phyloP scores from a whole-genome alignment of 2,888 invertebrate genomes.

The Yponomeuta cagnagella region DNA sequence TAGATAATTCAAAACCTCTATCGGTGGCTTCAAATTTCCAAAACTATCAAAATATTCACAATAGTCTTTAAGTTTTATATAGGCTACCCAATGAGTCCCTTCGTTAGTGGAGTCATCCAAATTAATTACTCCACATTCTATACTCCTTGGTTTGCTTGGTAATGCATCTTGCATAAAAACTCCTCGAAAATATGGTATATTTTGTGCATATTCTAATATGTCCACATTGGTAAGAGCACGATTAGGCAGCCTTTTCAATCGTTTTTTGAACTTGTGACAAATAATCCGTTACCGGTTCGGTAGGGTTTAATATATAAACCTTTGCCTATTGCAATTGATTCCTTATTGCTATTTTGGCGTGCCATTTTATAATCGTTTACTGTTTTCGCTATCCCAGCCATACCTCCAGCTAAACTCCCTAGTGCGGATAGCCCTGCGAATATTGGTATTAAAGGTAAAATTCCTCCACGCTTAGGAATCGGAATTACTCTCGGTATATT shows the following conservation, averaged over 20 bases:
- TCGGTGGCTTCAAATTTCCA: no score
- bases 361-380: conserved; percentile 32
- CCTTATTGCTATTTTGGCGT: conserved; percentile 31
- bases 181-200: conserved; percentile 21
- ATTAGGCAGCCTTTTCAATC: no score
- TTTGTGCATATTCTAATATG: no score
- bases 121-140: conserved; percentile 22
- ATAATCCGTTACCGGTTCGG: conserved; percentile 8
- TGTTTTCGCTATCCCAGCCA: conserved; percentile 37
- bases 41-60: no score
- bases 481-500: conserved; percentile 32
- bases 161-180: conserved; percentile 24
- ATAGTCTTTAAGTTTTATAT: no score
- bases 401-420: conserved; percentile 39
- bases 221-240: no score
- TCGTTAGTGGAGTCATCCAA: no score
- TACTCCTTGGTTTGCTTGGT: conserved; percentile 25
- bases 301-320: conserved; percentile 26
- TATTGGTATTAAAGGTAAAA: conserved; percentile 27
- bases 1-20: no score
- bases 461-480: conserved; percentile 38
- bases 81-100: no score
- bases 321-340: conserved; percentile 37
- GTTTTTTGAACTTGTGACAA: no score
- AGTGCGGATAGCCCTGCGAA: conserved; percentile 30